Evolutionary conservation across 2,113 vertebrate species (phyloP).

Genomic region (Lophochroa leadbeateri): DNA sequence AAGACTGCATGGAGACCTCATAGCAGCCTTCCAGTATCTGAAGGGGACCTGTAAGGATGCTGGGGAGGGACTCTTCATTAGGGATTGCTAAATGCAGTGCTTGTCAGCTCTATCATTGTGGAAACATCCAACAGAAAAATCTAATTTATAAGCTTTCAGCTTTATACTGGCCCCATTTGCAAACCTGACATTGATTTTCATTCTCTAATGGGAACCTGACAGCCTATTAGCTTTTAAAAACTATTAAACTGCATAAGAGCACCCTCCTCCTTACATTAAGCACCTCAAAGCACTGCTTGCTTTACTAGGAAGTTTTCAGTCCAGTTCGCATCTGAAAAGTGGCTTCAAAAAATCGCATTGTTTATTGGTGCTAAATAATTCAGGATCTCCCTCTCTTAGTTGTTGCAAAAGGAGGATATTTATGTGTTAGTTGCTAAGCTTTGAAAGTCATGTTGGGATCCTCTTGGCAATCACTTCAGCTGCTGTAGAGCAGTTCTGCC

Average conservation of each 20-base stretch:
- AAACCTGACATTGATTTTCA: background rate
- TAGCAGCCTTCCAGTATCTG: background rate
- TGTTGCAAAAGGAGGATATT: background rate
- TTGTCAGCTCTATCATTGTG: background rate
- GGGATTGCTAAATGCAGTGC: background rate
- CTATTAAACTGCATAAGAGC: background rate
- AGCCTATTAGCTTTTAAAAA: background rate
- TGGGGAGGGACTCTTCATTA: background rate
- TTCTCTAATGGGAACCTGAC: background rate
- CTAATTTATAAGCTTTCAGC: background rate
- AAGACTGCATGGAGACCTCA: background rate
- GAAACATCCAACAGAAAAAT: background rate
- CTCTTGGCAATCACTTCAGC: background rate
- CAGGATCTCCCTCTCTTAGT: background rate
- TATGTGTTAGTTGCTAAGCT: background rate
- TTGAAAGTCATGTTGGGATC: background rate
- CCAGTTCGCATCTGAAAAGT: background rate
- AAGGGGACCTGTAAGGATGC: background rate
- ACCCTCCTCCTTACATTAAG: background rate
- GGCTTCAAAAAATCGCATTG: background rate
- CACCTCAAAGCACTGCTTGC: background rate
- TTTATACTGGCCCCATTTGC: background rate
- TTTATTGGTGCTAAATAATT: background rate
- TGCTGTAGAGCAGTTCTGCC: background rate
- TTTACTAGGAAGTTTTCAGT: background rate